Base-by-base conservation (phyloP, 1,140 invertebrate genomes). In the Eriocheir sinensis region DNA sequence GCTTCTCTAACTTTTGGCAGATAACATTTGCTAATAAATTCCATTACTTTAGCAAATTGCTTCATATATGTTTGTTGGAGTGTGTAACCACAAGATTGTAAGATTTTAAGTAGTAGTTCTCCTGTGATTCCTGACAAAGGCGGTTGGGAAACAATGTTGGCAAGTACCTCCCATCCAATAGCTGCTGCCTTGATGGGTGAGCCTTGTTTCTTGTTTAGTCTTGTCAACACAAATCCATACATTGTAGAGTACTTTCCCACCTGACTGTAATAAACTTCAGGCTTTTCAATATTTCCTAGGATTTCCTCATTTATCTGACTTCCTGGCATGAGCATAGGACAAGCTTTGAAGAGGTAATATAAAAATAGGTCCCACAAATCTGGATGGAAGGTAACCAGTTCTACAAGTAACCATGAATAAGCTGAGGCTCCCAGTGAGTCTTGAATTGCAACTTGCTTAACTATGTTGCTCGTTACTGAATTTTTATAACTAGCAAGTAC, bases 11-110 rank as follows among this genome's bases (percentile, higher is more conserved):
- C 72, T 41, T 90, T 60, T 36, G n/a, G n/a, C 89, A 90, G 3
- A 30, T 90, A 90, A 44, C 53, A 53, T 44, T 60, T 72, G 36
- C 8, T 72, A 27, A 72, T 30, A 36, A 48, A 92, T 83, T 92
- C 80, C 91, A 92, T 92, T 12, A 92, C 30, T 48, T 92, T 92
- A 17, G 53, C n/a, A 92, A 92, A 92, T 41, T 92, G 91, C 6
- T 85, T 92, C 8, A 79, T 44, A 83, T 92, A 92, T 34, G 79
- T 41, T 32, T 92, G n/a, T 41, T 92, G 91, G 32, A 92, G 91
- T 38, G 17, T 53, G 30, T 21, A 83, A 15, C 91, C 91, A 32
- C 3, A n/a, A 85, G 79, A n/a, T 1, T 32, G 8, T 48, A 92
- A 40, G 40, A 92, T 53, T 8, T 83, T 44, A 3, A 27, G 0